Conservation (phyloP, 2,113 vertebrate genomes). For the Lynx canadensis region DNA sequence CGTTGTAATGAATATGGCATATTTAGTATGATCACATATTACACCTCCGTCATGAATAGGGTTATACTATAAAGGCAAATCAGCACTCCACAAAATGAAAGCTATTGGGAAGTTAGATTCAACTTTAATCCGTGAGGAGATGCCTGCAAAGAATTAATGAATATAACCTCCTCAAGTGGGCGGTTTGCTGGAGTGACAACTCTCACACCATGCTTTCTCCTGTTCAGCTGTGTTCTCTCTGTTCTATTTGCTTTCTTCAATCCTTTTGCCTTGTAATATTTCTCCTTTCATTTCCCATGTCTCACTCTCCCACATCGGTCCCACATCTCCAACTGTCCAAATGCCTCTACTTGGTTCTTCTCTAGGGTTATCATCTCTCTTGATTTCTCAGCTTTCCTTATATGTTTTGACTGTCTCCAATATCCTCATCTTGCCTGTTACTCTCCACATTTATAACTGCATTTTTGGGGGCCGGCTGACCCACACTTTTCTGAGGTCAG, state of each 20-base stretch:
- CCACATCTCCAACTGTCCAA: not conserved
- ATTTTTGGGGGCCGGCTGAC: not conserved
- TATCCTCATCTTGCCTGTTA: not conserved
- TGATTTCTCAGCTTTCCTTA: not conserved
- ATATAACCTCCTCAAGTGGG: not conserved
- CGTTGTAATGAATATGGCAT: not conserved
- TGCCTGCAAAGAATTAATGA: not conserved
- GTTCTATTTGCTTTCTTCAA: not conserved
- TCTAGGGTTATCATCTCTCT: not conserved
- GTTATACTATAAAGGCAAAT: constrained; percentile 26
- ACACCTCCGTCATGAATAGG: not conserved
- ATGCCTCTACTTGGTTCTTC: not conserved
- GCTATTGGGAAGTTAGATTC: not conserved
- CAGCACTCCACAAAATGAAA: not conserved
- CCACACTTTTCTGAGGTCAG: not conserved
- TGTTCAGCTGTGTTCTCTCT: not conserved
- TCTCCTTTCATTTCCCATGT: not conserved
- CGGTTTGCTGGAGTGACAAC: not conserved
- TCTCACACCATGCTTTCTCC: not conserved
- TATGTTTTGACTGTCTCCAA: not conserved
- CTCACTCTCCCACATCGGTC: not conserved
- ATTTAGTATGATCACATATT: not conserved
- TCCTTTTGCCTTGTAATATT: not conserved
- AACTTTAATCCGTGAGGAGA: not conserved
- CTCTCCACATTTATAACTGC: not conserved